phyloP scores from a whole-genome alignment of 2,797 vertebrate species.

The Leptoclinus maculatus region DNA sequence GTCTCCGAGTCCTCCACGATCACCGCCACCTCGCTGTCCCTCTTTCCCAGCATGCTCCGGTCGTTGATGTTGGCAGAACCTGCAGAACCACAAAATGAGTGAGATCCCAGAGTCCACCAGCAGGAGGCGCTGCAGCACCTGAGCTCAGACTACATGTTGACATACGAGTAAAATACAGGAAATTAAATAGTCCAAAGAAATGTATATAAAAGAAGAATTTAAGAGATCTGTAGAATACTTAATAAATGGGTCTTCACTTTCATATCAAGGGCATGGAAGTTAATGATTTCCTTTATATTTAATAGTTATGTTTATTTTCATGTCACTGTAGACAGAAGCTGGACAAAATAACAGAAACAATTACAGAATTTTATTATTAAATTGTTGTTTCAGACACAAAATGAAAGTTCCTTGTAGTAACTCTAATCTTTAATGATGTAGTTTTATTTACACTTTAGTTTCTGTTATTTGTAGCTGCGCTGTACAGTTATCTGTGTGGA shows the following conservation, averaged over 20 bases:
- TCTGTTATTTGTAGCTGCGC: not conserved
- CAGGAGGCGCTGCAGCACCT: conserved; percentile 35
- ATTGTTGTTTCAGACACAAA: no score
- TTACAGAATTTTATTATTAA: not conserved
- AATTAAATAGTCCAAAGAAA: not conserved
- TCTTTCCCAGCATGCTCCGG: conserved; percentile 96
- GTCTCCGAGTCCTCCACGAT: conserved; percentile 91
- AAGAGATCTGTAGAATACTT: not conserved
- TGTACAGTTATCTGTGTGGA: no score
- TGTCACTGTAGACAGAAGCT: not conserved
- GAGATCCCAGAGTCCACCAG: conserved; percentile 11
- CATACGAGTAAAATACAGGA: not conserved
- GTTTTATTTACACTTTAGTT: not conserved
- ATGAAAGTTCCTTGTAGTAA: no score
- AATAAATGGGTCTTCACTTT: not conserved
- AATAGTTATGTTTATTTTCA: not conserved
- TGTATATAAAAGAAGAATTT: not conserved
- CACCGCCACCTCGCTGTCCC: conserved; percentile 96
- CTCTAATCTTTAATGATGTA: no score
- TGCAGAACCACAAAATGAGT: conserved; percentile 44
- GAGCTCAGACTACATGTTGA: not conserved
- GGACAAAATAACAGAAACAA: not conserved
- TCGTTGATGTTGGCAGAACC: conserved; percentile 99
- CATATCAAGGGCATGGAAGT: not conserved
- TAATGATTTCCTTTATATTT: not conserved